phyloP scores from a whole-genome alignment of 2,113 vertebrate species.

The Pteruthius melanotis region DNA sequence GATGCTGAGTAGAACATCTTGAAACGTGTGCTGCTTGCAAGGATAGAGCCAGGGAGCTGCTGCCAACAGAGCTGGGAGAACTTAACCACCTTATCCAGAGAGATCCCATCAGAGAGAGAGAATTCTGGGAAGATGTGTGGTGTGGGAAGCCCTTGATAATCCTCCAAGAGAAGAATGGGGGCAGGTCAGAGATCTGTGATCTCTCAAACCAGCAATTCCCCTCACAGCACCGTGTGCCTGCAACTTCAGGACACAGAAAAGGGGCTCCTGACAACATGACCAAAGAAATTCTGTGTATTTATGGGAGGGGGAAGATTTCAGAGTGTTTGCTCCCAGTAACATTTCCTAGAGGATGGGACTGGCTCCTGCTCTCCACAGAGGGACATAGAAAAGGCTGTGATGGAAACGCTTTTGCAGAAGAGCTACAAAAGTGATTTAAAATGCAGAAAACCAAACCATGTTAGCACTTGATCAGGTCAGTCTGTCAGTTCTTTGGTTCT shows the following conservation, averaged over 20 bases:
- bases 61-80: background rate
- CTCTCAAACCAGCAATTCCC: background rate
- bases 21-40: background rate
- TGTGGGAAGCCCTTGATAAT: background rate
- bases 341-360: background rate
- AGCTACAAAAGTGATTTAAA: background rate
- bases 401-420: background rate
- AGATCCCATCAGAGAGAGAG: background rate
- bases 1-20: background rate
- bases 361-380: background rate
- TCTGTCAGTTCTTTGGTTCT: background rate
- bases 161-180: background rate
- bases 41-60: background rate
- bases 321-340: background rate
- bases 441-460: background rate
- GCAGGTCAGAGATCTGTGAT: background rate
- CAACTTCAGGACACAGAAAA: background rate
- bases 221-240: background rate
- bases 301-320: background rate
- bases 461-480: background rate
- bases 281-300: background rate
- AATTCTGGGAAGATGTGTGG: background rate
- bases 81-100: background rate
- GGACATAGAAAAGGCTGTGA: rapidly evolving
- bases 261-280: background rate